A percentile compares a stretch with the other conserved stretches of the same genome.
phyloP scores from a whole-genome alignment of 2,113 vertebrate species.

The Caracal caracal region DNA sequence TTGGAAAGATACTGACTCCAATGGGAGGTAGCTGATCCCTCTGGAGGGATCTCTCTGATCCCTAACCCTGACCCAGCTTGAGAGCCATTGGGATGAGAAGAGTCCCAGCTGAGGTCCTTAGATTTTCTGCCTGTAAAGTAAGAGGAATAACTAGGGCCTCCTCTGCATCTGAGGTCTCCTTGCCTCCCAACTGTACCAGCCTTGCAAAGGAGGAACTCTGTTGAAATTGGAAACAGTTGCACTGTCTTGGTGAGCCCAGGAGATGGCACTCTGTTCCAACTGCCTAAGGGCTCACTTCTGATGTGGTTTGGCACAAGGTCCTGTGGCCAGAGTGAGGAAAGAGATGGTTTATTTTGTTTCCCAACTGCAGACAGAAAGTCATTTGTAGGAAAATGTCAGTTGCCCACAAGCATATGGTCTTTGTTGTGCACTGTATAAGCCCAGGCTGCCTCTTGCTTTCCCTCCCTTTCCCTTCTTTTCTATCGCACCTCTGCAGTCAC shows the following conservation, averaged over 20 bases:
- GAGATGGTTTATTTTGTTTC: not conserved
- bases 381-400: not conserved
- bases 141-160: not conserved
- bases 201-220: not conserved
- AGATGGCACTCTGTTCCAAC: constrained; percentile 44
- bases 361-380: not conserved
- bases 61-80: not conserved
- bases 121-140: not conserved
- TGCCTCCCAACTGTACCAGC: not conserved
- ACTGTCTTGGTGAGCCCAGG: not conserved
- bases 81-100: not conserved
- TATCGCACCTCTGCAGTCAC: not conserved
- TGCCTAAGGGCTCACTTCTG: no score
- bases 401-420: not conserved
- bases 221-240: not conserved
- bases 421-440: not conserved
- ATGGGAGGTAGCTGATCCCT: rapidly evolving
- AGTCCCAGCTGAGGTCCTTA: not conserved
- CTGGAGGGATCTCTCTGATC: no score
- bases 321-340: not conserved
- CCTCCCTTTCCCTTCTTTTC: not conserved
- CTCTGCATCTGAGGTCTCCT: no score
- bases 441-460: not conserved
- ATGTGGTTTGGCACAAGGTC: not conserved
- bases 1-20: not conserved